Conservation (phyloP, 2,888 invertebrate species). For the Paralinhomoeus sp. region DNA sequence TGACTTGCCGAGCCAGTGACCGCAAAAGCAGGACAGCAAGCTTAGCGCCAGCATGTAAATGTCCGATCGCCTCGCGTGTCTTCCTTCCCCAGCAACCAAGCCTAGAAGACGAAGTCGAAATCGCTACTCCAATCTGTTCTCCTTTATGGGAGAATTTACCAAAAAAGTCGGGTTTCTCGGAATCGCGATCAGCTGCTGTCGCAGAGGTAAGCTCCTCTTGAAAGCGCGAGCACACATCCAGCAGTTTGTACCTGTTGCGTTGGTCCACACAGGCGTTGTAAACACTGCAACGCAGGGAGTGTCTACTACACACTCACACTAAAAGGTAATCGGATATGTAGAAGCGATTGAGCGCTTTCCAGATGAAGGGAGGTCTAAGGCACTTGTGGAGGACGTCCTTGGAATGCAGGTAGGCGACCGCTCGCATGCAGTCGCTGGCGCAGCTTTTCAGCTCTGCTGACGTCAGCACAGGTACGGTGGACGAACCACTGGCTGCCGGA, state of each 20-base stretch:
- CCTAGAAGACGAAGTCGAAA: no score
- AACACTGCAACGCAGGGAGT: background rate
- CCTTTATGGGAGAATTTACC: no score
- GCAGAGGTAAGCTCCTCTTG: conserved; percentile 1
- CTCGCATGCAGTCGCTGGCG: conserved; percentile 2
- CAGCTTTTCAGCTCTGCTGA: background rate
- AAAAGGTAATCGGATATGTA: background rate
- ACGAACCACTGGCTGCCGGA: no score
- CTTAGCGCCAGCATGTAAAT: conserved; percentile 28
- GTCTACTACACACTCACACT: background rate
- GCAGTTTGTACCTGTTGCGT: background rate
- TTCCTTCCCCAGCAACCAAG: conserved; percentile 4
- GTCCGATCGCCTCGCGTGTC: background rate
- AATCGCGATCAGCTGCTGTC: no score
- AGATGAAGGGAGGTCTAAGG: conserved; percentile 33
- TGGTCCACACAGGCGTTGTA: background rate
- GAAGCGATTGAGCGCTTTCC: background rate
- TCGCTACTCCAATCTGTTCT: no score
- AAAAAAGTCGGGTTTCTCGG: no score
- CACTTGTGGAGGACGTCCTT: conserved; percentile 60
- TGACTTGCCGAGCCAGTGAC: conserved; percentile 32
- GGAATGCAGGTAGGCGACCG: conserved; percentile 45
- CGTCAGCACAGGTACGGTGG: no score
- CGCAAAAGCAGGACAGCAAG: conserved; percentile 42
- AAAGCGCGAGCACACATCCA: background rate